These are phyloP conservation scores for Heliconius hortense DNA, from an alignment of 2,888 invertebrate species.

Conservation along the genomic window DNA sequence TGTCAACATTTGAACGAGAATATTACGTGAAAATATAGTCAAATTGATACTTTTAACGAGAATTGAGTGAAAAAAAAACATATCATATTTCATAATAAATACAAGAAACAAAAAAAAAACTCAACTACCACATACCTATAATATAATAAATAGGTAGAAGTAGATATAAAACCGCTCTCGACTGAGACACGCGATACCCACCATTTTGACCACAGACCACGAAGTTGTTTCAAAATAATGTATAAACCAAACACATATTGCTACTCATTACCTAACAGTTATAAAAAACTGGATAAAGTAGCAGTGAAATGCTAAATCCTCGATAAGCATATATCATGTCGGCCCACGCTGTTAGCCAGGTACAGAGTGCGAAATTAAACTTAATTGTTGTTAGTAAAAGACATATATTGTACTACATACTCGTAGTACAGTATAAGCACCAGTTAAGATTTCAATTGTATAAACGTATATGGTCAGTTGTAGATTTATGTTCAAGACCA, in stretches of 20 bases:
- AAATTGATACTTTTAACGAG: conserved; percentile 12
- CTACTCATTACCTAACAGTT: conserved; percentile 77
- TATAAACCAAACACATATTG: conserved; percentile 58
- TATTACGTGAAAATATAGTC: conserved; percentile 13
- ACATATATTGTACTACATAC: conserved; percentile 1
- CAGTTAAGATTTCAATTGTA: conserved; percentile 48
- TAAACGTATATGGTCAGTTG: conserved; percentile 29
- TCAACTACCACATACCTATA: conserved; percentile 13
- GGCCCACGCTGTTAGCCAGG: conserved; percentile 60
- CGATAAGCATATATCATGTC: conserved; percentile 78
- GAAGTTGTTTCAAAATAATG: conserved; percentile 56
- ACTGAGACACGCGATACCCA: conserved; percentile 40
- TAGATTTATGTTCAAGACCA: conserved; percentile 18
- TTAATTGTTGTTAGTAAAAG: conserved; percentile 49
- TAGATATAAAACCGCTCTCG: conserved; percentile 35
- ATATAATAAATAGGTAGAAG: no score
- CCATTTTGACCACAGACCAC: conserved; percentile 45
- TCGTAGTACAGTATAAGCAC: conserved; percentile 5
- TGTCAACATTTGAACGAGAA: neutral
- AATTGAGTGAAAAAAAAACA: neutral
- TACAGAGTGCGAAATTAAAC: conserved; percentile 43
- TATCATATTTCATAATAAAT: conserved; percentile 17
- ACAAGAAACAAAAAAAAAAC: conserved; percentile 27
- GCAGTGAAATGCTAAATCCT: conserved; percentile 77
- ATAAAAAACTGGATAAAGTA: conserved; percentile 77